Conservation (phyloP, 2,797 vertebrate genomes). For the Molothrus aeneus region DNA sequence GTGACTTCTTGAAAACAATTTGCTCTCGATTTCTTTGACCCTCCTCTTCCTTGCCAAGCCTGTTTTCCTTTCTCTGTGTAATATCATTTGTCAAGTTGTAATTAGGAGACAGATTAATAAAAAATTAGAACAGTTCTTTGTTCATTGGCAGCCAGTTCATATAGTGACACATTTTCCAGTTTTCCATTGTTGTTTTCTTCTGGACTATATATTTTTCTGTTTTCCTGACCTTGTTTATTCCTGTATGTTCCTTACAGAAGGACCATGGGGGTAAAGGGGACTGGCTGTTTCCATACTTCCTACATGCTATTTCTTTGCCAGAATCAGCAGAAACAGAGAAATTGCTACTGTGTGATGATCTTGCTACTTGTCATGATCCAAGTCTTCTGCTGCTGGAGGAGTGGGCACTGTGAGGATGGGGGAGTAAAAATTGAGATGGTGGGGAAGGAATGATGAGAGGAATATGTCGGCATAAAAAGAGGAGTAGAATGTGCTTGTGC, state of each 20-base stretch:
- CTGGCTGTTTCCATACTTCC: neutral
- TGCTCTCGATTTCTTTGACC: neutral
- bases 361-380: neutral
- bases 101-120: neutral
- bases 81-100: neutral
- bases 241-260: neutral
- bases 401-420: neutral
- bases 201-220: neutral
- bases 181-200: neutral
- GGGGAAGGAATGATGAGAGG: neutral
- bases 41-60: neutral
- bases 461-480: neutral
- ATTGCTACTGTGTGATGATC: neutral
- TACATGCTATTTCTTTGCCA: neutral
- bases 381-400: constrained; percentile 5
- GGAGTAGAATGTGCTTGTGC: neutral
- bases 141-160: neutral
- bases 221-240: neutral
- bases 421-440: neutral
- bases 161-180: neutral
- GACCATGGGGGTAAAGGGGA: neutral
- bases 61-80: neutral
- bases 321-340: neutral
- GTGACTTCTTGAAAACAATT: neutral
- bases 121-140: neutral